Evolutionary conservation across 2,797 vertebrate genomes (phyloP), one percentile per base, ranked within the genome.

Genomic region (Pagetopsis macropterus): DNA sequence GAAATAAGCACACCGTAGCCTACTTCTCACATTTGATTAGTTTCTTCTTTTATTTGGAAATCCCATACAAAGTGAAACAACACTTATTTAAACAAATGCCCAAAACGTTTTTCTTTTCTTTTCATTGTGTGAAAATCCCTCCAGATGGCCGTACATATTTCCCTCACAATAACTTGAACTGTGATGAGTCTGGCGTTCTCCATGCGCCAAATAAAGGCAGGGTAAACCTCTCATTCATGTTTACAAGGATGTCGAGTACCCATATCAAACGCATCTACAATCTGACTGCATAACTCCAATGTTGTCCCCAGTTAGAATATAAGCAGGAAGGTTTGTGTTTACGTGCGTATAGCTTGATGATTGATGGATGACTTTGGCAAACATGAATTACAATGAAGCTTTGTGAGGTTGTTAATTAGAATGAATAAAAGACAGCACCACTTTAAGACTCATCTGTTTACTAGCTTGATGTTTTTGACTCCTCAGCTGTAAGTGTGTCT

Each of bases 91-190:
- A 33, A 33, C 33, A 6, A 33, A 33, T 33, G 33, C 33, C 7
- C 33, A 33, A 8, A 33, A 33, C 6, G 23, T 3, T 27, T 33
- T 33, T 33, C 33, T 23, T 33, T 33, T 33, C 7, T 33, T 33
- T 5, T 33, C 12, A 4, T 73, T 58, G 2, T 70, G 64, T 46
- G 33, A 66, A 51, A 49, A 50, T 31, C 49, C 14, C 45, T 57
- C 62, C 65, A 72, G 49, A 63, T 71, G 65, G 73, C 21, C 3
- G 5, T 14, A 55, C 63, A 72, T 51, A 58, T 73, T 64, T 70
- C 31, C 19, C 62, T 64, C 31, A 50, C 31, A 44, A 3, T 52
- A 49, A 33, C 54, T 71, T 60, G n/a, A 65, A 17, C 16, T 5
- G 33, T 33, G 9, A 9, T 46, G 13, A 50, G 51, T 60, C 55